Evolutionary conservation across 2,113 vertebrate genomes (phyloP).

Genomic region (Lampris megalopsis): DNA sequence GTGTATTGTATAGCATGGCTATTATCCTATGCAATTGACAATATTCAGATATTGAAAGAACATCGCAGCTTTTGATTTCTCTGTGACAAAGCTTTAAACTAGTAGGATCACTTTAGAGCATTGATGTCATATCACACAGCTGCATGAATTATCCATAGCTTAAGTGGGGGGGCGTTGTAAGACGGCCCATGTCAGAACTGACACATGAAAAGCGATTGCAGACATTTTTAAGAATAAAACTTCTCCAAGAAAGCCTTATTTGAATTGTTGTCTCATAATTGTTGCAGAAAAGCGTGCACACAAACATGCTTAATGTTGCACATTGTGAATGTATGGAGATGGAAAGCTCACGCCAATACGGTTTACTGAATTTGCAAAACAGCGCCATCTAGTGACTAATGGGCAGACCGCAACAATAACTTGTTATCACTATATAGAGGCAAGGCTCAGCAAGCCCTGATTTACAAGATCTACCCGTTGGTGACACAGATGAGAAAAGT

Average conservation of each 20-base stretch:
- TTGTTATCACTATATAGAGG: no score
- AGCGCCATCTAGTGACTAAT: conserved; percentile 55
- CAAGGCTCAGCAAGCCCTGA: no score
- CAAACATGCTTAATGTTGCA: no score
- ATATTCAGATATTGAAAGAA: conserved; percentile 82
- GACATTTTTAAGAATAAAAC: conserved; percentile 97
- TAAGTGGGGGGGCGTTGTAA: conserved; percentile 84
- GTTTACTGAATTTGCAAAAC: conserved; percentile 4
- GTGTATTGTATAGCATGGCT: conserved; percentile 92
- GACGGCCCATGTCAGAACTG: conserved; percentile 58
- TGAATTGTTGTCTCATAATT: neutral
- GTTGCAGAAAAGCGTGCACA: neutral
- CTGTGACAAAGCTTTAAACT: conserved; percentile 84
- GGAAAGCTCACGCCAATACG: no score
- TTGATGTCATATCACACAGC: conserved; percentile 82
- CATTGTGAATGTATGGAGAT: no score
- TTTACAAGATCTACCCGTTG: no score
- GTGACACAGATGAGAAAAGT: no score
- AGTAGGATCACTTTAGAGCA: conserved; percentile 85
- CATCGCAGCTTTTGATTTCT: conserved; percentile 80
- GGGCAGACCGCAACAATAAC: no score
- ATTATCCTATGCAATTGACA: conserved; percentile 96
- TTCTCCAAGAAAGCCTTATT: conserved; percentile 40
- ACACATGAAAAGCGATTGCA: conserved; percentile 71
- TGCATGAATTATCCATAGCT: conserved; percentile 88